phyloP scores from a whole-genome alignment of 2,113 vertebrate species.

The Ameiurus melas region DNA sequence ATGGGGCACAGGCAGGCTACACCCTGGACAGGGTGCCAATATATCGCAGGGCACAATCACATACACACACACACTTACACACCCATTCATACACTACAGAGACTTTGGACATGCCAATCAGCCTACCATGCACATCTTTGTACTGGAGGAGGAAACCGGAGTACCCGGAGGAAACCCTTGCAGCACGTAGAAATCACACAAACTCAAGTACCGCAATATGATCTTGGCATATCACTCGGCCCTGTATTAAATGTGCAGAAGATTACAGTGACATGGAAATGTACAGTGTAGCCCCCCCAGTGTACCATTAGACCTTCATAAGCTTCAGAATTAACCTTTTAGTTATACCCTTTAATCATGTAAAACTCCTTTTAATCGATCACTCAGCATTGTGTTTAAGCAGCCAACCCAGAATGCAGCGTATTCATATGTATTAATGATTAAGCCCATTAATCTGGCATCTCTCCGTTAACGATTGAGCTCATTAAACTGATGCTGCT shows the following conservation, averaged over 20 bases:
- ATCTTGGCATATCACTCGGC: background rate
- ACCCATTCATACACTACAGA: too few species aligned
- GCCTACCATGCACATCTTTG: too few species aligned
- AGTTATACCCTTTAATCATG: background rate
- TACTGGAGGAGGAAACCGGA: too few species aligned
- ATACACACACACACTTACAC: too few species aligned
- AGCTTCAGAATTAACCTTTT: background rate
- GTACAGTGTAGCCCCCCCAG: background rate
- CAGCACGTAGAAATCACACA: too few species aligned
- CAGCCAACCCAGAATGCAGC: background rate
- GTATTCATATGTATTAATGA: background rate
- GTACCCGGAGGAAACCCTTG: too few species aligned
- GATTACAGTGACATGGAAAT: background rate
- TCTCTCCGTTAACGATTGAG: background rate
- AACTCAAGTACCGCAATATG: background rate
- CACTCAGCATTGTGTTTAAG: background rate
- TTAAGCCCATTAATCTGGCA: constrained; percentile 11
- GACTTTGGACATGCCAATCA: too few species aligned
- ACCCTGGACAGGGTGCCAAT: too few species aligned
- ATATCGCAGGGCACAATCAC: too few species aligned
- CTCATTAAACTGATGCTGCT: constrained; percentile 1
- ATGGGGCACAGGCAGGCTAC: too few species aligned
- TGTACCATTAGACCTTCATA: background rate
- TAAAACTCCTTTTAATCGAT: background rate
- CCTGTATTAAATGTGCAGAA: background rate